These are phyloP conservation scores for Aphelocoma coerulescens DNA, from an alignment of 2,113 vertebrate genomes.

Conservation along the genomic window DNA sequence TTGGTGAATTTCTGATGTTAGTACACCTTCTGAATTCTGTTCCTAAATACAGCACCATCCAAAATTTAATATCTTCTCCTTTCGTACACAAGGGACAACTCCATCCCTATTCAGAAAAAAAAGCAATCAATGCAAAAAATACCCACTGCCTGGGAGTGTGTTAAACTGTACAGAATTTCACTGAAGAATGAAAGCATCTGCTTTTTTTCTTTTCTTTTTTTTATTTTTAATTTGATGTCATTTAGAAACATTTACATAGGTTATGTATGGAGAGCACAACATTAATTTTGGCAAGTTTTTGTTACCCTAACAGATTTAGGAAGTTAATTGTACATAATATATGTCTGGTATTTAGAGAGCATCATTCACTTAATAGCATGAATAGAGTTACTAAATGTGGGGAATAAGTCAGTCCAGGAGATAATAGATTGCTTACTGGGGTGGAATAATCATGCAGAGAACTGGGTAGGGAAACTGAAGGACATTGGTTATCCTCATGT, in stretches of 20 bases:
- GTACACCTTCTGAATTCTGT: neutral
- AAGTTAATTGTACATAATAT: neutral
- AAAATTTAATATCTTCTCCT: neutral
- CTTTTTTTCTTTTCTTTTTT: neutral
- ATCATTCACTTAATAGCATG: neutral
- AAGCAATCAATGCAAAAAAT: neutral
- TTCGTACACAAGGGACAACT: neutral
- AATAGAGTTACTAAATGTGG: neutral
- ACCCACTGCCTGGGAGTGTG: neutral
- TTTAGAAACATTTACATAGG: neutral
- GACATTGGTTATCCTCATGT: neutral
- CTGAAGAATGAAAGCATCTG: neutral
- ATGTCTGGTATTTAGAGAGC: neutral
- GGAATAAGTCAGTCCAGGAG: neutral
- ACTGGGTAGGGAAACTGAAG: neutral
- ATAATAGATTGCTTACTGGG: neutral
- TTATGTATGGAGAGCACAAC: neutral
- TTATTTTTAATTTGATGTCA: neutral
- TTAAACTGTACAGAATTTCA: neutral
- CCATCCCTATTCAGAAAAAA: neutral
- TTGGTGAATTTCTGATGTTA: neutral
- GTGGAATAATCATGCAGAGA: neutral
- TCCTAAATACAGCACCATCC: neutral
- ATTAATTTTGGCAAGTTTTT: neutral
- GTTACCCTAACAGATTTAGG: neutral